Evolutionary conservation across 2,888 invertebrate genomes (phyloP).

Genomic region (Drosophila meridionalis): DNA sequence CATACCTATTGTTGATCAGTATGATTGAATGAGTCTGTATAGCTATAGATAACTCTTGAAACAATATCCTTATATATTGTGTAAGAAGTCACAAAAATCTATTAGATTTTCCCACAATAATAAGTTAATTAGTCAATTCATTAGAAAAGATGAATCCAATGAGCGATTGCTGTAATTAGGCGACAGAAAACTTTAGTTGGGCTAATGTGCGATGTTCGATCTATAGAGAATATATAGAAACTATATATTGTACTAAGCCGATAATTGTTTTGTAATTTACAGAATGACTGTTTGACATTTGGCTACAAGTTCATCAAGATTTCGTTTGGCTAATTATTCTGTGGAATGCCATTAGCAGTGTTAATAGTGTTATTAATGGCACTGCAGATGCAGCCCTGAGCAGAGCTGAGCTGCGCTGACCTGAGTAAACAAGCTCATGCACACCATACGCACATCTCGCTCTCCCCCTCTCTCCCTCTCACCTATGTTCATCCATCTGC

Average conservation of each 20-base stretch:
- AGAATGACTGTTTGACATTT: constrained; percentile 54
- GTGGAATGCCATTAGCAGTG: constrained; percentile 34
- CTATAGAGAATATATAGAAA: not conserved
- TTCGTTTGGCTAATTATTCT: constrained; percentile 31
- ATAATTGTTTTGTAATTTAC: constrained; percentile 40
- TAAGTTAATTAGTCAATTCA: constrained; percentile 1
- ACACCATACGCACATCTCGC: not conserved
- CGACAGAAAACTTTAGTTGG: not conserved
- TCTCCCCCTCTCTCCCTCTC: not conserved
- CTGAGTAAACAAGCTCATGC: constrained; percentile 25
- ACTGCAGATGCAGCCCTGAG: constrained; percentile 58
- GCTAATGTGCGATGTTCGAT: not conserved
- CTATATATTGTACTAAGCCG: not conserved
- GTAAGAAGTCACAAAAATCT: not conserved
- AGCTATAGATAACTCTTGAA: too few relatives aligned
- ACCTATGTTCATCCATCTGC: constrained; percentile 27
- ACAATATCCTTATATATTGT: not conserved
- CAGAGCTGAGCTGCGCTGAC: constrained; percentile 49
- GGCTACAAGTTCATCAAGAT: constrained; percentile 20
- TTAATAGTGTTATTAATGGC: constrained; percentile 48
- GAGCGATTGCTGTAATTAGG: not conserved
- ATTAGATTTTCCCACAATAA: constrained; percentile 1
- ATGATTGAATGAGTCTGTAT: too few relatives aligned
- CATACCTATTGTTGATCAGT: too few relatives aligned
- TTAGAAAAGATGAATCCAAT: not conserved